Percentiles rank a stretch among this genome's conserved stretches.
These are phyloP conservation scores for Charina bottae DNA, from an alignment of 2,113 vertebrate species.

Conservation along the genomic window DNA sequence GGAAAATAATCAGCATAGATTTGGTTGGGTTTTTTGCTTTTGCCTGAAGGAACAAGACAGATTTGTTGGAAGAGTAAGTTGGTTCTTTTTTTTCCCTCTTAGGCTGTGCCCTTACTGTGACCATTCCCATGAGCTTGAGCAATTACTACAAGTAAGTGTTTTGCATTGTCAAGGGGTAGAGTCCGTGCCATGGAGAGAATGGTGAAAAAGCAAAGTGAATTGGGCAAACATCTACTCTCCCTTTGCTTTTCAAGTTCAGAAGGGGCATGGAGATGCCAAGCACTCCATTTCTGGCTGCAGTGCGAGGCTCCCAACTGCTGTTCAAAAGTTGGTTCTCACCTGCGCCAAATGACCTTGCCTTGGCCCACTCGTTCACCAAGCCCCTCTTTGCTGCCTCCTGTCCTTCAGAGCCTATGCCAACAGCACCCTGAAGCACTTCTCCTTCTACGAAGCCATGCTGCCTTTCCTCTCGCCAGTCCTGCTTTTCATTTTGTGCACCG, in stretches of 20 bases:
- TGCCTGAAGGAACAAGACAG: not conserved
- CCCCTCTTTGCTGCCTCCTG: not conserved
- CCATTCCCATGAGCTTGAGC: conserved; percentile 94
- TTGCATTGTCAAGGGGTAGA: not conserved
- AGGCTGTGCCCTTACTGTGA: conserved; percentile 92
- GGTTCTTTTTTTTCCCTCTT: conserved; percentile 53
- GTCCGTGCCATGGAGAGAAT: not conserved
- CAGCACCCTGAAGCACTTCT: conserved; percentile 89
- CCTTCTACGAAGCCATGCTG: conserved; percentile 87
- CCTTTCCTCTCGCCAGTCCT: conserved; percentile 90
- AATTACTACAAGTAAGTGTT: conserved; percentile 91
- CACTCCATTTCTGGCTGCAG: not conserved
- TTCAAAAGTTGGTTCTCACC: not conserved
- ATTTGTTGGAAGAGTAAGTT: fast-evolving
- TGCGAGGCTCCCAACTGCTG: not conserved
- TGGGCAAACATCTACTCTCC: not conserved
- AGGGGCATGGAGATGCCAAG: not conserved
- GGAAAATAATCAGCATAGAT: not conserved
- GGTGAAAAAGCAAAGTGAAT: not conserved
- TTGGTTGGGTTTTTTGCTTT: not conserved
- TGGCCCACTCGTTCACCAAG: not conserved
- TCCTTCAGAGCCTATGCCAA: conserved; percentile 82
- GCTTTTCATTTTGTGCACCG: conserved; percentile 87
- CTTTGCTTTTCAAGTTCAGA: not conserved
- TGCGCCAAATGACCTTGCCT: not conserved